Evolutionary conservation across 2,888 invertebrate genomes (phyloP), one percentile per base, ranked within the genome.

Genomic region (Tortrix viridana): DNA sequence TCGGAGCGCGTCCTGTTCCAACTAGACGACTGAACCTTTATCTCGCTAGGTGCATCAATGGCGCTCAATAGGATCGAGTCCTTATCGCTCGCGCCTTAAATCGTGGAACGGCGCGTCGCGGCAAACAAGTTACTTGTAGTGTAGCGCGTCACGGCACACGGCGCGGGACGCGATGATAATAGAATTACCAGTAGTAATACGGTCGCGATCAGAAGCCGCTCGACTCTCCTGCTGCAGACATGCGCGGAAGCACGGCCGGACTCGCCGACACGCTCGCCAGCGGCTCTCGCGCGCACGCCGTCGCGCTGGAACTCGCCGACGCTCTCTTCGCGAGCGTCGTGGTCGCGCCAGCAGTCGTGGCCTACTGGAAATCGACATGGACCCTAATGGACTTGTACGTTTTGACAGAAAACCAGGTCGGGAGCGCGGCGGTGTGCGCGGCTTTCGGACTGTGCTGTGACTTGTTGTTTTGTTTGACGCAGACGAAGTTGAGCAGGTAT

Each of bases 291-390:
- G 86, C 83, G 73, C 86, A 81, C 80, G 83, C 80, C 76, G 88
- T 77, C 67, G 85, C 96, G 55, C 92, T 97, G 57, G 94, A 95
- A 67, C 82, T 95, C 70, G 89, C 97, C 67, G 97, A 97, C 84
- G 93, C 94, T 38, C 77, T 95, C 19, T 93, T 97, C 81, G 95
- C 97, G 56, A 94, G 95, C 69, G 78, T 94, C 12, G 92, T 97
- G 38, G 95, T 97, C 18, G 95, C 96, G 1, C 97, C 97, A 12
- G 94, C 95, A 60, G 96, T 97, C 53, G 96, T 97, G 62, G 94
- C 95, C 67, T 97, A 97, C 85, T 97, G 97, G 97, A 93, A 97
- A 68, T 96, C 97, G 69, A 96, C 96, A 50, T 97, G 97, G 97
- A 94, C 94, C 49, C 92, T 97, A 55, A 95, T 96, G 93, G 96